A percentile compares a stretch with the other conserved stretches of the same genome.
These are phyloP conservation scores for Fragum fragum DNA, from an alignment of 2,888 invertebrate species.

Conservation along the genomic window DNA sequence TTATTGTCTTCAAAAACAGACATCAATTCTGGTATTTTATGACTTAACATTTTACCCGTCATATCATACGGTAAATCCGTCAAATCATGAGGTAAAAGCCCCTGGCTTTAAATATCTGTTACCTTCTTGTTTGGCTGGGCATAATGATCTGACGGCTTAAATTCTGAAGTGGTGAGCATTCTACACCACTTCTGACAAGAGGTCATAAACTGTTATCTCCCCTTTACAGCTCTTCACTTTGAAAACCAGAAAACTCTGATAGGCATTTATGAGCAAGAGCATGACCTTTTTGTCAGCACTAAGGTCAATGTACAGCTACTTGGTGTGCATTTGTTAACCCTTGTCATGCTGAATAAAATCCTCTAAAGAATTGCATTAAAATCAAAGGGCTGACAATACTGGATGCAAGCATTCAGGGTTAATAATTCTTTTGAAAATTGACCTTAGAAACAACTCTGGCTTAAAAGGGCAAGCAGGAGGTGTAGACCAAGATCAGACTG, in stretches of 20 bases:
- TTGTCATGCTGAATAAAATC: no score
- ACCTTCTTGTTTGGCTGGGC: neutral
- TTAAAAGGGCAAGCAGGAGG: no score
- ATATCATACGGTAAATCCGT: conserved; percentile 2
- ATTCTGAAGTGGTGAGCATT: conserved; percentile 13
- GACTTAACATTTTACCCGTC: neutral
- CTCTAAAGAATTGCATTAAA: no score
- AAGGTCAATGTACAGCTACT: conserved; percentile 28
- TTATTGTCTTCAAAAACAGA: conserved; percentile 12
- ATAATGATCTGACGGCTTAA: neutral
- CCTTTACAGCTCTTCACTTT: conserved; percentile 24
- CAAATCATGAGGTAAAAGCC: conserved; percentile 6
- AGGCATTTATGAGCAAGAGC: conserved; percentile 15
- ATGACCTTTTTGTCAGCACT: conserved; percentile 18
- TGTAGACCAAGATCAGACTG: no score
- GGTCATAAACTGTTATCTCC: conserved; percentile 36
- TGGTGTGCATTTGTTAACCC: neutral
- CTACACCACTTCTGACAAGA: conserved; percentile 27
- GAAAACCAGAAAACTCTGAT: conserved; percentile 10
- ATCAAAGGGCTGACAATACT: no score
- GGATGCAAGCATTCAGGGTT: no score
- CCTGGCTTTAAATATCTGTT: neutral
- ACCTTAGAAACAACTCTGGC: no score
- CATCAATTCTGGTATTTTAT: neutral
- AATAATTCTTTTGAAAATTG: no score